Conservation (phyloP, 2,797 vertebrate species). For the Spinus pinus region DNA sequence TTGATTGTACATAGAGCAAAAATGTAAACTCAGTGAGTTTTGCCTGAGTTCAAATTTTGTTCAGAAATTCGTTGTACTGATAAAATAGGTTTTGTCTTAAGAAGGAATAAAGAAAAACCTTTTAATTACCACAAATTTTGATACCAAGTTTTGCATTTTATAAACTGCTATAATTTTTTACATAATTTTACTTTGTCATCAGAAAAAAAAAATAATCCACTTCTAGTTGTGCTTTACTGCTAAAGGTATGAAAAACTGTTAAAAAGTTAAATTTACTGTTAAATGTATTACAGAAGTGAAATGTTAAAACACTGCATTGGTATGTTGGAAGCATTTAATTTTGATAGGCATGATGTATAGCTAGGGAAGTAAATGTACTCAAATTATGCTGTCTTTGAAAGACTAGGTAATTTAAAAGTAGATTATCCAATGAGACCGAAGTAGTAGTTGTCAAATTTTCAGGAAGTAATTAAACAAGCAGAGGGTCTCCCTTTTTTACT, state of each 20-base stretch:
- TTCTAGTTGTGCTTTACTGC: neutral
- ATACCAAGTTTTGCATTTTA: neutral
- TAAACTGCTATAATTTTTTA: neutral
- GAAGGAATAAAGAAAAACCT: neutral
- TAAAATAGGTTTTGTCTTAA: neutral
- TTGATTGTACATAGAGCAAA: neutral
- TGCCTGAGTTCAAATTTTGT: neutral
- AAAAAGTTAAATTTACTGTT: slow-evolving; percentile 42
- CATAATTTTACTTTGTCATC: neutral
- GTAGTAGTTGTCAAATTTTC: slow-evolving; percentile 73
- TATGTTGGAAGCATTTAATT: slow-evolving; percentile 75
- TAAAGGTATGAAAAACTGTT: slow-evolving; percentile 22
- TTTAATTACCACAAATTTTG: neutral
- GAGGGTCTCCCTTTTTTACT: slow-evolving; percentile 76
- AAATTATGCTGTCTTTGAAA: slow-evolving; percentile 78
- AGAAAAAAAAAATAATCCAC: neutral
- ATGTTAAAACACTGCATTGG: slow-evolving; percentile 25
- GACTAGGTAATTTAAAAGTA: slow-evolving; percentile 74
- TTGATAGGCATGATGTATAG: slow-evolving; percentile 79
- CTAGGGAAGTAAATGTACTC: slow-evolving; percentile 74
- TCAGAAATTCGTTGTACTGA: neutral
- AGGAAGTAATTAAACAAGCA: slow-evolving; percentile 83
- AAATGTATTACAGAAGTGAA: slow-evolving; percentile 40
- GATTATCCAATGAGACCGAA: slow-evolving; percentile 73
- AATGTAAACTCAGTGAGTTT: neutral